A percentile compares a stretch with the other conserved stretches of the same genome.
These are phyloP conservation scores for Carcina quercana DNA, from an alignment of 2,888 invertebrate genomes.

Conservation along the genomic window DNA sequence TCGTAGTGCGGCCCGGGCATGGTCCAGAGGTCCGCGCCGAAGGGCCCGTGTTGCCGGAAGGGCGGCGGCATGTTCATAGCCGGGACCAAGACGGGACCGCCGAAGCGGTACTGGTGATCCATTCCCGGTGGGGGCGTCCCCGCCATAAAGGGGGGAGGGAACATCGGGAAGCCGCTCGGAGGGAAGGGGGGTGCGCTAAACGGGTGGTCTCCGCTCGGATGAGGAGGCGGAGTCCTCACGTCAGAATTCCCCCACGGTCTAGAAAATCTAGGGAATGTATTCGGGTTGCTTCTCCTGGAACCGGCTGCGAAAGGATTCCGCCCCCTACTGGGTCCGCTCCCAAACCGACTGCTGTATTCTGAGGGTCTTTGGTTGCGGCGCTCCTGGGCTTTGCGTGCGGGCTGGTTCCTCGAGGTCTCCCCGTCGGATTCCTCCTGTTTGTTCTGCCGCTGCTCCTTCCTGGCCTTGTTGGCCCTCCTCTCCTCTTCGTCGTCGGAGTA, in stretches of 20 bases:
- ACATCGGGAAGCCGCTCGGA: conserved; percentile 30
- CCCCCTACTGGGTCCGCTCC: conserved; percentile 49
- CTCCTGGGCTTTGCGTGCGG: conserved; percentile 30
- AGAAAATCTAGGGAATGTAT: conserved; percentile 29
- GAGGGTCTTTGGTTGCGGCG: conserved; percentile 58
- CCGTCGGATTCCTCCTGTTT: conserved; percentile 34
- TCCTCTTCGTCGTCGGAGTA: conserved; percentile 95
- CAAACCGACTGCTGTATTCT: conserved; percentile 57
- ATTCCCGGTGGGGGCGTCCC: conserved; percentile 27
- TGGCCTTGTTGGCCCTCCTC: conserved; percentile 56
- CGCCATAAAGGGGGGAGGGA: conserved; percentile 31
- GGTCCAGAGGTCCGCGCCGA: conserved; percentile 38
- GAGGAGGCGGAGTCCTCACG: conserved; percentile 37
- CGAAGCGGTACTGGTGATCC: conserved; percentile 39
- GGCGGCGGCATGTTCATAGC: conserved; percentile 26
- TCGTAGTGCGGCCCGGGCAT: conserved; percentile 36
- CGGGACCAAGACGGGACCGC: conserved; percentile 25
- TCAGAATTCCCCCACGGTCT: conserved; percentile 35
- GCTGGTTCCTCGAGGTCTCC: conserved; percentile 39
- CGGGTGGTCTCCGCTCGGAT: conserved; percentile 22
- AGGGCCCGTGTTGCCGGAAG: conserved; percentile 35
- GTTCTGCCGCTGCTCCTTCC: conserved; percentile 41
- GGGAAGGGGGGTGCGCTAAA: conserved; percentile 26
- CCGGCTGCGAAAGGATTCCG: conserved; percentile 45
- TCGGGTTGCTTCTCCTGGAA: conserved; percentile 35